Percentiles rank a stretch among this genome's conserved stretches.
Evolutionary conservation across 2,113 vertebrate genomes (phyloP).

Genomic region (Lasiurus cinereus): DNA sequence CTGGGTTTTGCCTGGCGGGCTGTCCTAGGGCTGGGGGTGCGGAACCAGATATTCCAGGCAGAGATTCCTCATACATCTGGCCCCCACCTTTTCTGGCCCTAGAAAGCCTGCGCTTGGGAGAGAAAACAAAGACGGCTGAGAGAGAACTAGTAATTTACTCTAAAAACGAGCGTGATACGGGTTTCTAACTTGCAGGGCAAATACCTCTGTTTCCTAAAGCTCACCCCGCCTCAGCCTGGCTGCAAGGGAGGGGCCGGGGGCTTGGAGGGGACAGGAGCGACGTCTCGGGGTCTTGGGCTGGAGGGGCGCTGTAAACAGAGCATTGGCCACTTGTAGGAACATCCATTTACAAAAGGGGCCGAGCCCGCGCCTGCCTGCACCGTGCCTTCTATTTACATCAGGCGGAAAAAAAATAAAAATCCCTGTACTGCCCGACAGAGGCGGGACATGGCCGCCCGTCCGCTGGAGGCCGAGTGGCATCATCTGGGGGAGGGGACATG

Average conservation of each 20-base stretch:
- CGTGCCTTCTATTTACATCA: conserved; percentile 67
- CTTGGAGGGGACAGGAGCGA: not conserved
- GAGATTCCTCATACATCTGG: not conserved
- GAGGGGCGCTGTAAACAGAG: conserved; percentile 63
- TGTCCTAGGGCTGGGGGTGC: not conserved
- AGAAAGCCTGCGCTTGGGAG: not conserved
- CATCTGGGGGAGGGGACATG: not conserved
- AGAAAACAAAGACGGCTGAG: conserved; percentile 11
- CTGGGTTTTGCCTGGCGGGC: not conserved
- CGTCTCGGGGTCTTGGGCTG: not conserved
- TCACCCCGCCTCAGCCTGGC: not conserved
- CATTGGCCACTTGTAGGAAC: conserved; percentile 62
- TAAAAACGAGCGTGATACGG: not conserved
- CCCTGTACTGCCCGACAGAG: conserved; percentile 55
- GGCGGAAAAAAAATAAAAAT: conserved; percentile 59
- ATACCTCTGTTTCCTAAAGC: not conserved
- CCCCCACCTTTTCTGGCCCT: not conserved
- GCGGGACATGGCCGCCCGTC: not conserved
- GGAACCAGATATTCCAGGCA: not conserved
- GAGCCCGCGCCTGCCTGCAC: not conserved
- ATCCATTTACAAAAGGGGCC: conserved; percentile 56
- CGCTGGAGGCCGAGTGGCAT: not conserved
- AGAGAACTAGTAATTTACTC: not conserved
- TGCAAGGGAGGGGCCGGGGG: not conserved
- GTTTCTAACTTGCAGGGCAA: not conserved